These are phyloP conservation scores for Ivindomyrus marchei DNA, from an alignment of 2,113 vertebrate genomes.

Conservation along the genomic window DNA sequence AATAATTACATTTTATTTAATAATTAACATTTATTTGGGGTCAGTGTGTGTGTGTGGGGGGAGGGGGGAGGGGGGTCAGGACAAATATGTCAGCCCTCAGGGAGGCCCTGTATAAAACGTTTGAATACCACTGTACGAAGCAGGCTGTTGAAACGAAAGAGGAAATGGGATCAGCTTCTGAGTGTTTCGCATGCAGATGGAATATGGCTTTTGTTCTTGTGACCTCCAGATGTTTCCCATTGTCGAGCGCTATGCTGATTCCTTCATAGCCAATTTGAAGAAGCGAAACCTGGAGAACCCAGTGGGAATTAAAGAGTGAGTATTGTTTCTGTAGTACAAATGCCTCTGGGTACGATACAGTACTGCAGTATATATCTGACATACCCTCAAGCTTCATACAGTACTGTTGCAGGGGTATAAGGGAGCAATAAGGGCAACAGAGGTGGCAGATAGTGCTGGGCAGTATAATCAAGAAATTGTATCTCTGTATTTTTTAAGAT, in stretches of 20 bases:
- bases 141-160: background rate
- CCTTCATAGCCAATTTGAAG: background rate
- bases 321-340: background rate
- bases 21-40: background rate
- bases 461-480: background rate
- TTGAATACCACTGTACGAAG: background rate
- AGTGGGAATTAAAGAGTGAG: slow-evolving; percentile 4
- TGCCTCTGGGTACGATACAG: background rate
- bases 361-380: background rate
- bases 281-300: background rate
- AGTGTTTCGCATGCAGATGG: background rate
- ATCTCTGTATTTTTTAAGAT: background rate
- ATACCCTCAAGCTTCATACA: background rate
- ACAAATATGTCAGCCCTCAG: background rate
- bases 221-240: slow-evolving; percentile 3
- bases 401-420: background rate
- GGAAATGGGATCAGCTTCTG: background rate
- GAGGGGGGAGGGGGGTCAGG: background rate
- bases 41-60: background rate
- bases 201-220: background rate
- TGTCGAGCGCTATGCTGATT: background rate
- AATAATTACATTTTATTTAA: background rate
- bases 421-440: background rate
- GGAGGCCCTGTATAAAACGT: background rate
- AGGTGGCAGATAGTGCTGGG: background rate